Evolutionary conservation across 2,888 invertebrate genomes (phyloP), one percentile per base, ranked within the genome.

Genomic region (Drosophila ustulata): DNA sequence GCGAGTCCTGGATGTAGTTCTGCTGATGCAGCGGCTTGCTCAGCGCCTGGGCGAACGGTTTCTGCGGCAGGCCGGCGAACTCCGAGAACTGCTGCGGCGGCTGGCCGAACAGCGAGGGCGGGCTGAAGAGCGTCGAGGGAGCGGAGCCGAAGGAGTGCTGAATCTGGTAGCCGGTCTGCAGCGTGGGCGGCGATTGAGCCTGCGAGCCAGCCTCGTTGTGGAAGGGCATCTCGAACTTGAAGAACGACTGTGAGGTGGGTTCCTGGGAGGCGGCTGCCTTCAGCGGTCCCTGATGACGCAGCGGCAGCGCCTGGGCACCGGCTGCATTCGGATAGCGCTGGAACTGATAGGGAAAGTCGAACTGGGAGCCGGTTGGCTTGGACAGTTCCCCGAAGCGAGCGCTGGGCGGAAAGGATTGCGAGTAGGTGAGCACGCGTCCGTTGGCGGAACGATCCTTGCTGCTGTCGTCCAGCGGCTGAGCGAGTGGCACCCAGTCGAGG

Each of bases 401-500:
- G 53, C 89, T 91, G 23, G 91, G 87, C 11, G 91, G 90, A 74
- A 90, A 90, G 49, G 89, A 79, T 74, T 83, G 91, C 4, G 85
- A 92, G 76, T 92, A 93, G 81, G 89, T 92, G 30, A 93, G 67
- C 13, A 92, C 93, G 18, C 93, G 93, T 50, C 79, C 92, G 78
- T 88, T 91, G 39, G 80, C 90, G 43, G 88, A 82, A 58, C 91
- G 90, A 81, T 92, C 91, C 53, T 91, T 91, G 71, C 82, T 75
- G 4, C 76, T 77, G n/a, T 88, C 82, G 49, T 91, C 90, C 9
- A 90, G 82, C 1, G 92, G 90, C 26, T 92, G 90, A 0, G 91
- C 92, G 53, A 94, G 89, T 11, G 94, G 94, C 61, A 94, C 93
- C 94, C 94, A 94, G 63, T 94, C 94, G 46, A 91, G 77, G 3